Evolutionary conservation across 2,888 invertebrate species (phyloP), one percentile per base, ranked within the genome.

Genomic region (Vandiemenella viatica): DNA sequence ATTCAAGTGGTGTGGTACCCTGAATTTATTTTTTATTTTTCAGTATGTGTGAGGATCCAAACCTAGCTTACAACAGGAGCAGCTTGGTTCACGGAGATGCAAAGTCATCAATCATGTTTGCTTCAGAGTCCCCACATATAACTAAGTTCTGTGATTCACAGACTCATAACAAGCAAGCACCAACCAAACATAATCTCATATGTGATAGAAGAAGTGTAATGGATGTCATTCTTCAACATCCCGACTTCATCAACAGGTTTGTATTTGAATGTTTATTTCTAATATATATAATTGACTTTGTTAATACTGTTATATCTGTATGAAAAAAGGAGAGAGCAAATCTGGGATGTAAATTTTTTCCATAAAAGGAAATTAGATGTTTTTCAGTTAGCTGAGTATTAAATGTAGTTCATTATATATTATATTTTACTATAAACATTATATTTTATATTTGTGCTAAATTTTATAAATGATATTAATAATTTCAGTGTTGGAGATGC

Each of bases 121-220:
- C 71, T 0, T 67, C 72, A 0, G 69, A 71, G 58, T 64, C 67
- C 0, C 67, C 70, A 4, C 66, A 67, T 55, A 71, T 78, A 10
- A 69, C 67, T 4, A 71, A 72, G 62, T 79, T 79, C 60, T 80
- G 80, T 61, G 75, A 79, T 58, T 71, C 72, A 37, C 67, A 67
- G 16, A 76, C 67, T 32, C 79, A 80, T 63, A 75, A 79, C 59
- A 65, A 68, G 5, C 70, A 73, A 51, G 74, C 77, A 0, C 79
- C 79, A 0, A 79, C 77, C 17, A 77, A 77, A 62, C 80, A 80
- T 53, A 80, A 79, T 61, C 67, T 74, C 23, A 65, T 79, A 17
- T 80, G 80, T 60, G 67, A 72, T 49, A 67, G 76, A 21, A 67
- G 70, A 41, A 76, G 76, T 57, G 73, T 75, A 1, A 66, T 74